phyloP scores from a whole-genome alignment of 2,113 vertebrate species.

The Zootoca vivipara region DNA sequence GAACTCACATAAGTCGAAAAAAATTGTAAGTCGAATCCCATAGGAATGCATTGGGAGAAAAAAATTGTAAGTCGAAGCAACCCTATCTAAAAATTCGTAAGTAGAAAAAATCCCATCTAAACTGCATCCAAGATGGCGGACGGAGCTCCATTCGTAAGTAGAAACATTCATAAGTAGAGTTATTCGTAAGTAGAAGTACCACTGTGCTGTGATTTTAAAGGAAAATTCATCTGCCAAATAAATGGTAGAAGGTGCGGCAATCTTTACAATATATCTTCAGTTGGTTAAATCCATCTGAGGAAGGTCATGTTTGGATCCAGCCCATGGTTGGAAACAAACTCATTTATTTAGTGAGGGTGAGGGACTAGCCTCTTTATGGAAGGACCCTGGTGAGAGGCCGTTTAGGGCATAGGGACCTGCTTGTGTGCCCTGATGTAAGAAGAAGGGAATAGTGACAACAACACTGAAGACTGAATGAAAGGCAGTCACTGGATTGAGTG shows the following conservation, averaged over 20 bases:
- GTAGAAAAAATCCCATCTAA: too few relatives aligned
- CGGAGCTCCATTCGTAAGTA: too few relatives aligned
- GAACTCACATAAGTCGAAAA: too few relatives aligned
- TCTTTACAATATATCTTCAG: not conserved
- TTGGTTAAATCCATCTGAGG: not conserved
- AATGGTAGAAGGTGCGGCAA: not conserved
- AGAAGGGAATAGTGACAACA: not conserved
- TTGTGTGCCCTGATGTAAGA: not conserved
- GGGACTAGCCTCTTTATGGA: not conserved
- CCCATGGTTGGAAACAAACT: not conserved
- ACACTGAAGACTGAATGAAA: not conserved
- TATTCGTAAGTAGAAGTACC: too few relatives aligned
- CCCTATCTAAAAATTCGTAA: too few relatives aligned
- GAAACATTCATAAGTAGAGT: too few relatives aligned
- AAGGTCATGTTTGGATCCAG: not conserved
- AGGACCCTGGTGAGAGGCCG: not conserved
- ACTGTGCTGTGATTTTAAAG: not conserved
- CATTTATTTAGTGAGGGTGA: not conserved
- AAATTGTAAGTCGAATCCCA: too few relatives aligned
- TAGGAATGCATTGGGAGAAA: too few relatives aligned
- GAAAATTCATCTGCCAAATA: not conserved
- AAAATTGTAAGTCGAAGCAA: too few relatives aligned
- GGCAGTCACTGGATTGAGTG: not conserved
- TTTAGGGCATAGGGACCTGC: not conserved
- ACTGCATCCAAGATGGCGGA: too few relatives aligned